Evolutionary conservation across 2,113 vertebrate species (phyloP).

Genomic region (Petromus typicus): DNA sequence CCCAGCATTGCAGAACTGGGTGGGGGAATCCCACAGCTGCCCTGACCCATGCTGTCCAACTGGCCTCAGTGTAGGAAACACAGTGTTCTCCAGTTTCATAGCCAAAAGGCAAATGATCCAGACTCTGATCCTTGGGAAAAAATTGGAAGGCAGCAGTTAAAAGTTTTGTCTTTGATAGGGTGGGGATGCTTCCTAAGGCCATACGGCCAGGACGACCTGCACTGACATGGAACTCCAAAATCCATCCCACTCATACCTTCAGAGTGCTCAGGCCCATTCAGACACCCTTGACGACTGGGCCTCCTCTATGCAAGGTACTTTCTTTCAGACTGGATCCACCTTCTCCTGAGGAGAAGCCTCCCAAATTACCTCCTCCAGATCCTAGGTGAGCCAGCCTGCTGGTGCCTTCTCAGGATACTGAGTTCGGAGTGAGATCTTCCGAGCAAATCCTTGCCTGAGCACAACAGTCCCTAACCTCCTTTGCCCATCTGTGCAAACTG

Average conservation of each 20-base stretch:
- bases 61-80: constrained; percentile 70
- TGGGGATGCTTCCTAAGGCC: background rate
- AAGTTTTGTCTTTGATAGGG: background rate
- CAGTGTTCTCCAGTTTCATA: constrained; percentile 55
- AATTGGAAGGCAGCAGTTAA: background rate
- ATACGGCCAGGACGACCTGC: background rate
- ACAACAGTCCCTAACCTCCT: background rate
- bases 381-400: background rate
- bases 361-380: background rate
- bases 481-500: background rate
- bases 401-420: background rate
- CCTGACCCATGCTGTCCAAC: constrained; percentile 62
- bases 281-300: background rate
- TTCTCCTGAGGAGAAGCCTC: background rate
- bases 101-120: constrained; percentile 68
- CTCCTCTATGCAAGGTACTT: background rate
- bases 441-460: background rate
- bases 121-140: constrained; percentile 64
- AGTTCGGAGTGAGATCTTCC: background rate
- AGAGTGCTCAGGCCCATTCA: background rate
- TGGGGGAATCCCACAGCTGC: constrained; percentile 71
- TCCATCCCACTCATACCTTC: background rate
- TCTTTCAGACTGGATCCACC: background rate
- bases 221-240: background rate
- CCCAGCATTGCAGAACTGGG: constrained; percentile 52